Evolutionary conservation across 2,113 vertebrate genomes (phyloP).

Genomic region (Apistogramma diplotaenia): DNA sequence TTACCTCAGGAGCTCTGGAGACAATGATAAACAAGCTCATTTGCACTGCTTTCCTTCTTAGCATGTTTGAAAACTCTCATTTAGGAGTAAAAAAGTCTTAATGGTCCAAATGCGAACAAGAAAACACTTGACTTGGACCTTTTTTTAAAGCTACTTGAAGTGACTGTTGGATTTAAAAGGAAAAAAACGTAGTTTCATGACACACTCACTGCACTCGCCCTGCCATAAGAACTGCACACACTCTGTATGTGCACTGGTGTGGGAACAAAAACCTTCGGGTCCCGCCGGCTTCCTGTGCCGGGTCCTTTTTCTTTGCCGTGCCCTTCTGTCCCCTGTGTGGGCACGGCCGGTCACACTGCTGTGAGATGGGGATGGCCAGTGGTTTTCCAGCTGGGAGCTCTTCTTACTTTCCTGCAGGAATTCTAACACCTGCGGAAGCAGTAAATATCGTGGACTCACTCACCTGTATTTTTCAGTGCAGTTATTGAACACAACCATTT

Average conservation of each 20-base stretch:
- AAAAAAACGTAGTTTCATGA: neutral
- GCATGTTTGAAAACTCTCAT: neutral
- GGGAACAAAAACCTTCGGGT: too few species aligned
- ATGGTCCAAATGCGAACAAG: neutral
- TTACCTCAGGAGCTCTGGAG: rapidly evolving
- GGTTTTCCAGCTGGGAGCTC: neutral
- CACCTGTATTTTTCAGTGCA: too few species aligned
- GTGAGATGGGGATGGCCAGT: neutral
- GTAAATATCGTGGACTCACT: too few species aligned
- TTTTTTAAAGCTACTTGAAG: neutral
- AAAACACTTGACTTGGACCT: neutral
- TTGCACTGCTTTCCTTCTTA: neutral
- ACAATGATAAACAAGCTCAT: neutral
- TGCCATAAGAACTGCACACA: too few species aligned
- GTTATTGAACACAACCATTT: too few species aligned
- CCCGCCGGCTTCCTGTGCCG: neutral
- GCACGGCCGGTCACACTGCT: neutral
- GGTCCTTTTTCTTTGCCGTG: neutral
- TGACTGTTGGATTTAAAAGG: too few species aligned
- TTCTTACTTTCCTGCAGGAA: neutral
- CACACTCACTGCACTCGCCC: neutral
- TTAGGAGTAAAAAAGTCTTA: neutral
- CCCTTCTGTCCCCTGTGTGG: neutral
- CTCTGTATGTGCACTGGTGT: too few species aligned
- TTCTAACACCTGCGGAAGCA: neutral